Evolutionary conservation across 2,888 invertebrate species (phyloP), one percentile per base, ranked within the genome.

Genomic region (Platerodrilus igneus): DNA sequence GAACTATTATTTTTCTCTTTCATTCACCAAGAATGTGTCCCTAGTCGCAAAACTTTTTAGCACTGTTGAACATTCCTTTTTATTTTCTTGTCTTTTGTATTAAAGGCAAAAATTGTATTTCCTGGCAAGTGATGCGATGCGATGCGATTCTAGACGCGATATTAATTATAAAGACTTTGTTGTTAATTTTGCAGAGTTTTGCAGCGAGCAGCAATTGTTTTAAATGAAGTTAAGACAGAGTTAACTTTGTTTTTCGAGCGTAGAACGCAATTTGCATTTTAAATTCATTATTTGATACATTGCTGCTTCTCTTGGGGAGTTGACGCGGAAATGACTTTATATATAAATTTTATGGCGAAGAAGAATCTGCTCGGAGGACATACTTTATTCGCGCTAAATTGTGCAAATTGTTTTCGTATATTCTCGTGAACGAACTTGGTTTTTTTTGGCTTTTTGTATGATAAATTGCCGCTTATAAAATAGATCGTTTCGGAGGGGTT

Each of bases 11-110:
- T 59, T 57, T 59, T 58, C 57, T 54, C 53, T 53, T 48, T 53
- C 52, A 51, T 53, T 51, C 55, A 40, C 44, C 42, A 55, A 59
- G 57, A 60, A 60, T 61, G 56, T 60, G 59, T 59, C 59, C 58
- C 58, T 46, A 43, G 59, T 47, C 48, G 50, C 46, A 33, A 49
- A 58, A 58, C 46, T 53, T 55, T 52, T 54, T 50, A 48, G 50
- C 51, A 44, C 41, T 39, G 48, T 45, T 40, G 50, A 48, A 53
- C 51, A 40, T 52, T 54, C 47, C 35, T 41, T 50, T 49, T 50
- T 48, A 41, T 39, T 48, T 48, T 48, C 46, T 50, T 25, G n/a
- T n/a, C n/a, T n/a, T n/a, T n/a, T n/a, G n/a, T n/a, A n/a, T n/a
- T 30, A 36, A 29, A 44, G 48, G 52, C 38, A 43, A 40, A 51